Evolutionary conservation across 1,140 invertebrate species (phyloP).

Genomic region (Ceratoteleas bidentatus): DNA sequence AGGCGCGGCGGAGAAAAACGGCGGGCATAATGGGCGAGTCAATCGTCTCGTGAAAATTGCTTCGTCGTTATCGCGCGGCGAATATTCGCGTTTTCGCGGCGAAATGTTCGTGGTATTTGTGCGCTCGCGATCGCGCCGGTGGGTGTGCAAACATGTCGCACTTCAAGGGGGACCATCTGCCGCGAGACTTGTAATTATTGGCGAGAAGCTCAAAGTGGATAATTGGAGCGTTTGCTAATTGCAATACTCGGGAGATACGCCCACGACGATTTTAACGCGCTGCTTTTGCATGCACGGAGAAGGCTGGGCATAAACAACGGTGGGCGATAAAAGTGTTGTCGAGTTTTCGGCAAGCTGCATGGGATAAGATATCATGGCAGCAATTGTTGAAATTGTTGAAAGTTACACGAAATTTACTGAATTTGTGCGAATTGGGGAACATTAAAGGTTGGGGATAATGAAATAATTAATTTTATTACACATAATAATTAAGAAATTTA

Average conservation of each 20-base stretch:
- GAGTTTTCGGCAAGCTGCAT: conserved; percentile 7
- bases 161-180: conserved; percentile 54
- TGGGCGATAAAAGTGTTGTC: background rate
- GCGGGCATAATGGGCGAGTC: conserved; percentile 27
- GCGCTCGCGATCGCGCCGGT: conserved; percentile 46
- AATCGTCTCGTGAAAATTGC: conserved; percentile 25
- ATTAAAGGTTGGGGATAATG: no score
- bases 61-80: conserved; percentile 17
- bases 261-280: conserved; percentile 32
- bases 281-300: conserved; percentile 12
- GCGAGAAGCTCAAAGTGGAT: conserved; percentile 67
- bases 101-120: conserved; percentile 37
- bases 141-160: conserved; percentile 53
- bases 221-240: conserved; percentile 71
- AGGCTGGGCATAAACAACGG: no score
- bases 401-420: no score
- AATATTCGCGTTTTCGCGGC: conserved; percentile 37
- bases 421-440: no score
- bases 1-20: conserved; percentile 23
- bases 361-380: no score
- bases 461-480: no score
- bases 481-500: no score
- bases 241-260: conserved; percentile 58
- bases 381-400: no score
- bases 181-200: conserved; percentile 68